A percentile compares a stretch with the other conserved stretches of the same genome.
Evolutionary conservation across 2,888 invertebrate species (phyloP).

Genomic region (Endomychus coccineus): DNA sequence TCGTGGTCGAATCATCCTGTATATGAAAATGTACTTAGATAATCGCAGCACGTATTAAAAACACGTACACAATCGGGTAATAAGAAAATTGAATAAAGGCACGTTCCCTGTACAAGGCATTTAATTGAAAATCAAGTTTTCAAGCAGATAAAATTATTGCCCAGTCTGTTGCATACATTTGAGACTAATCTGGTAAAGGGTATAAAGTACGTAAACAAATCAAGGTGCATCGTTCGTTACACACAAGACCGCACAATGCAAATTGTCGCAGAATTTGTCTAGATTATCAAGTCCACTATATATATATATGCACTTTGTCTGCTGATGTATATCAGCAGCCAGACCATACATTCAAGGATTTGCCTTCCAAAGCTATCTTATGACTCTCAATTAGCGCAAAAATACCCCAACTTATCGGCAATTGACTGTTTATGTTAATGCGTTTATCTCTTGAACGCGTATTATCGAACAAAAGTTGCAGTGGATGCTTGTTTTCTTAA

Average conservation of each 20-base stretch:
- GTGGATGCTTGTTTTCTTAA: no score
- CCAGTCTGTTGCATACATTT: slow-evolving; percentile 36
- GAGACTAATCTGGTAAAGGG: slow-evolving; percentile 39
- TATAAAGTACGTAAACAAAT: slow-evolving; percentile 39
- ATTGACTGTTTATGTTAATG: slow-evolving; percentile 24
- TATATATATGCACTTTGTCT: slow-evolving; percentile 35
- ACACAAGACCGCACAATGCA: slow-evolving; percentile 43
- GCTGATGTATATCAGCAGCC: slow-evolving; percentile 35
- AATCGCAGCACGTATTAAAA: slow-evolving; percentile 30
- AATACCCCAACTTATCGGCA: slow-evolving; percentile 27
- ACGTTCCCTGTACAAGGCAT: slow-evolving; percentile 32
- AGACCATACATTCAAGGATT: slow-evolving; percentile 16
- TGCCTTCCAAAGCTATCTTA: slow-evolving; percentile 29
- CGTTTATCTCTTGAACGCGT: no score
- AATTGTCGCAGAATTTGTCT: slow-evolving; percentile 45
- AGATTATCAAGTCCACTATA: slow-evolving; percentile 39
- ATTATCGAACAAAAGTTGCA: no score
- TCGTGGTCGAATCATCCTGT: no score
- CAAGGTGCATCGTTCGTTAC: slow-evolving; percentile 30
- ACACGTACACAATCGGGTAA: slow-evolving; percentile 30
- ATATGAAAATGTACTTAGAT: no score
- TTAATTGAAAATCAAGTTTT: slow-evolving; percentile 40
- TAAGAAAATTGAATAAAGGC: slow-evolving; percentile 34
- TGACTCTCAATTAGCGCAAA: slow-evolving; percentile 37
- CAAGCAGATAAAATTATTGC: slow-evolving; percentile 39